Conservation (phyloP, 2,113 vertebrate species). For the Tretioscincus oriximinensis region DNA sequence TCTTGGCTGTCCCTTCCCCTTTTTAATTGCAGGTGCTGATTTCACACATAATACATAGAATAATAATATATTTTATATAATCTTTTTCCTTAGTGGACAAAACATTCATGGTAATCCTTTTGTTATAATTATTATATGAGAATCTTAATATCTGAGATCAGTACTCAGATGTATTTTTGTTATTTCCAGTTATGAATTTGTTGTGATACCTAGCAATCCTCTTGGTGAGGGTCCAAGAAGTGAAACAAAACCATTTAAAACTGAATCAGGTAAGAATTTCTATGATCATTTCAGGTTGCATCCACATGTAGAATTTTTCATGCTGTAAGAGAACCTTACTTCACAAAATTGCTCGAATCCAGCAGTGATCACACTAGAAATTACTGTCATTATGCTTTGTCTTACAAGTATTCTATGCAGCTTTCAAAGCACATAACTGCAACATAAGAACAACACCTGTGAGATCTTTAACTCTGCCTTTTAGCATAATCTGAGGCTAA, state of each 20-base stretch:
- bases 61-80: background rate
- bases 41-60: background rate
- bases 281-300: background rate
- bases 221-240: slow-evolving; percentile 87
- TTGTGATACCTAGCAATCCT: slow-evolving; percentile 89
- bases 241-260: slow-evolving; percentile 85
- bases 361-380: no score
- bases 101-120: background rate
- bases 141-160: slow-evolving; percentile 15
- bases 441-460: no score
- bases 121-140: background rate
- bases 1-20: no score
- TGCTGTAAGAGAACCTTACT: no score
- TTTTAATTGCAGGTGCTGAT: background rate
- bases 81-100: background rate
- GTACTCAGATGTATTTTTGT: slow-evolving; percentile 32
- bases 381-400: no score
- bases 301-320: no score
- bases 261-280: slow-evolving; percentile 87
- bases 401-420: no score
- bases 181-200: slow-evolving; percentile 89
- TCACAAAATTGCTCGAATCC: no score
- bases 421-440: no score
- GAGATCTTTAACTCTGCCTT: no score
- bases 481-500: no score